Evolutionary conservation across 2,797 vertebrate species (phyloP), one percentile per base, ranked within the genome.

Genomic region (Arctocebus calabarensis): DNA sequence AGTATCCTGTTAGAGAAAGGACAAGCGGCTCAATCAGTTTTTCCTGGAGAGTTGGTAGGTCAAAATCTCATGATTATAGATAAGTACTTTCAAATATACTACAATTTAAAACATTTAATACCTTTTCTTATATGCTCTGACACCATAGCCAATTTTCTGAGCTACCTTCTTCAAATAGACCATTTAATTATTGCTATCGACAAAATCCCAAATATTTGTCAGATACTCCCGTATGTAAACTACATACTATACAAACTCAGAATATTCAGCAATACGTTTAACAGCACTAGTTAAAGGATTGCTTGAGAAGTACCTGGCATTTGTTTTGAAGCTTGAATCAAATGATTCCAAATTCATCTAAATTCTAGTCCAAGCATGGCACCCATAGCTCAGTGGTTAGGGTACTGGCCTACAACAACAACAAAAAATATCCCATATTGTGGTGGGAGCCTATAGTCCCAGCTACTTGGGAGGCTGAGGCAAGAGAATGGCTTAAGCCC

Each of bases 91-190:
- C 59, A 81, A 88, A 91, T 8, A 37, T 11, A n/a, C 37, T 37
- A 55, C 23, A 95, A 93, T 57, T 62, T 78, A 74, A 93, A 96
- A 70, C 43, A 93, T 4, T 32, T 55, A 77, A 61, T 66, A 27
- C 29, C 1, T 77, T 88, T 92, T 83, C 20, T 45, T 91, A 6
- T 83, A 19, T 88, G 62, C 52, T 93, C 88, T 78, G 57, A 77
- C 5, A 95, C n/a, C 23, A 73, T 40, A 79, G 87, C 27, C 29
- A 48, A 92, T 81, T 52, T 13, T 71, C 40, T 75, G 29, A 73
- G 7, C 13, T 62, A 55, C n/a, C n/a, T n/a, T n/a, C n/a, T 45
- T 93, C 27, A 70, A 84, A 5, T 8, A 68, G 27, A 92, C 48
- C 68, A 87, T 29, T 86, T 81, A 66, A 75, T 84, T 57, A 85